Conservation (phyloP, 2,113 vertebrate species). For the human (Homo sapiens) region DNA sequence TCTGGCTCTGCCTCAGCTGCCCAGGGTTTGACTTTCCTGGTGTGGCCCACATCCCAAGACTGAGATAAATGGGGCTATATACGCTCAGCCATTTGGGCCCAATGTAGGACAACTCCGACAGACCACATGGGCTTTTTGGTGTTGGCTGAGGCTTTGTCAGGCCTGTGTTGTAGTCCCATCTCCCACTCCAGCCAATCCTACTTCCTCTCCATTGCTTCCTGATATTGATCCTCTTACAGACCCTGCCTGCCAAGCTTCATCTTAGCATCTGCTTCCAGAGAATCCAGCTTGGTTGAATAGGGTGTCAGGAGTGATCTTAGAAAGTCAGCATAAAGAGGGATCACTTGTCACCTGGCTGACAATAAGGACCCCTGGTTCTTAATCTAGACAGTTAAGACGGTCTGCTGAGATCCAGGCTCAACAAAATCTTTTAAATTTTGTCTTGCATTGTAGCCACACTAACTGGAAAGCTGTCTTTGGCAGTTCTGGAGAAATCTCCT, state of each 20-base stretch:
- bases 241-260: not conserved
- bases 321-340: not conserved
- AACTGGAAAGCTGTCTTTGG: not conserved
- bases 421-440: conserved; percentile 4
- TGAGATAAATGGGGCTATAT: not conserved
- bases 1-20: not conserved
- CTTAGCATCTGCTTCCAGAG: not conserved
- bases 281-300: not conserved
- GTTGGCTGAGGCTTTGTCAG: not conserved
- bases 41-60: not conserved
- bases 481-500: not conserved
- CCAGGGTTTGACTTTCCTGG: not conserved
- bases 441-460: not conserved
- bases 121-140: not conserved
- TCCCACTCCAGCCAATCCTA: not conserved
- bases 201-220: not conserved
- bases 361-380: not conserved
- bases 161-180: not conserved
- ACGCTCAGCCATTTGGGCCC: not conserved
- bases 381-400: not conserved
- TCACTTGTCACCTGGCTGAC: not conserved
- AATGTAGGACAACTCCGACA: not conserved
- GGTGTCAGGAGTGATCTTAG: not conserved
- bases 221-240: not conserved
- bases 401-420: not conserved